Evolutionary conservation across 2,888 invertebrate species (phyloP).

Genomic region (Pterostichus madidus): DNA sequence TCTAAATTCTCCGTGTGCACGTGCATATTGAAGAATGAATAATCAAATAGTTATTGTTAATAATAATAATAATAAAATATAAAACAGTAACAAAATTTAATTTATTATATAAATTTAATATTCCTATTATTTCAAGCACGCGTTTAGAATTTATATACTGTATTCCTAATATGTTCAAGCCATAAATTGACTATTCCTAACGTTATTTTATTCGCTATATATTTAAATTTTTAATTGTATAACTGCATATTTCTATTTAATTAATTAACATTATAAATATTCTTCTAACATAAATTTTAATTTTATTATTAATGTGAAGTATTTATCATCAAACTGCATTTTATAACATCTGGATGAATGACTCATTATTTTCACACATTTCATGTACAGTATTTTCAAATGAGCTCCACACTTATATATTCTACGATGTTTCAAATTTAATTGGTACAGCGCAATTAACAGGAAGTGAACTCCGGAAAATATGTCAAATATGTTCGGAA

Average conservation of each 20-base stretch:
- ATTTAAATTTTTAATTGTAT: not conserved
- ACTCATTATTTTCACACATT: not conserved
- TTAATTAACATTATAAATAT: constrained; percentile 10
- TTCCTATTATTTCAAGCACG: not conserved
- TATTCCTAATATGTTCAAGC: constrained; percentile 15
- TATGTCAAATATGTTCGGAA: too few relatives aligned
- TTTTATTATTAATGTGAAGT: constrained; percentile 17
- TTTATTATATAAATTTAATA: constrained; percentile 26
- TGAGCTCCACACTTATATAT: not conserved
- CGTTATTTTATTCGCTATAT: constrained; percentile 9
- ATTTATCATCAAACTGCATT: not conserved
- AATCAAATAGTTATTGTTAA: not conserved
- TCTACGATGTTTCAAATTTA: not conserved
- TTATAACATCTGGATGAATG: not conserved
- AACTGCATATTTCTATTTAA: constrained; percentile 7
- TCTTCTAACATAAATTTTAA: not conserved
- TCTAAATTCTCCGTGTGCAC: not conserved
- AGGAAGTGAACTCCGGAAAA: not conserved
- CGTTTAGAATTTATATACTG: not conserved
- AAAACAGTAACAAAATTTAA: constrained; percentile 21
- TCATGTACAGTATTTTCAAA: not conserved
- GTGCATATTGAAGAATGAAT: not conserved
- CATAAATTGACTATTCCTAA: not conserved
- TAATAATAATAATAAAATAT: constrained; percentile 22
- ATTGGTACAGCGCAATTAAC: not conserved